phyloP scores from a whole-genome alignment of 2,797 vertebrate genomes.

The Luscinia luscinia region DNA sequence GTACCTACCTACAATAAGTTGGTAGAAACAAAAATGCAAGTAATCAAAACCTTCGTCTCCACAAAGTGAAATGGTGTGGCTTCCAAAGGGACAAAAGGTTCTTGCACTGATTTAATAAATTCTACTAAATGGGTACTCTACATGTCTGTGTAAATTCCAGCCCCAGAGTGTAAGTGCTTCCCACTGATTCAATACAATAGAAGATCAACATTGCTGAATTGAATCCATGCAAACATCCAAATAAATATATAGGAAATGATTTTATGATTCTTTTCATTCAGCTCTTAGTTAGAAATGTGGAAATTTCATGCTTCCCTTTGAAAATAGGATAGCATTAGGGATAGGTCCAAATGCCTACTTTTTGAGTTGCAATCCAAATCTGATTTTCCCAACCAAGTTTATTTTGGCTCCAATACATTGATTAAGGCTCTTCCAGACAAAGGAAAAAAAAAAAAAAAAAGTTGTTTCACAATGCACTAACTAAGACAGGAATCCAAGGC shows the following conservation, averaged over 20 bases:
- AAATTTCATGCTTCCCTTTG: not conserved
- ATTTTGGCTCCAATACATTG: not conserved
- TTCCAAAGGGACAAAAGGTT: not conserved
- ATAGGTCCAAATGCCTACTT: not conserved
- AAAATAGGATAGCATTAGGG: not conserved
- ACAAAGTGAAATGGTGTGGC: not conserved
- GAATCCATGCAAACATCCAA: constrained; percentile 15
- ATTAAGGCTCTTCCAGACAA: constrained; percentile 3
- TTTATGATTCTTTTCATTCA: constrained; percentile 37
- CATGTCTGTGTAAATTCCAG: constrained; percentile 23
- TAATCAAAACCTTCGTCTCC: not conserved
- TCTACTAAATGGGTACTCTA: not conserved
- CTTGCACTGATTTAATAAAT: not conserved
- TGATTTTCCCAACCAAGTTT: constrained; percentile 1
- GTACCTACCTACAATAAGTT: not conserved
- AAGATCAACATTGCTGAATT: constrained; percentile 15
- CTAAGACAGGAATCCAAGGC: not conserved
- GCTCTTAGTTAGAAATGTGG: not conserved
- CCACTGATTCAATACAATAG: constrained; percentile 28
- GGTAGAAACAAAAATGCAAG: not conserved
- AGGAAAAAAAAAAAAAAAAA: not conserved
- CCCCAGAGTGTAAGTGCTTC: constrained; percentile 1
- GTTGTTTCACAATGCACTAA: not conserved
- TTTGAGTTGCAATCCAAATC: not conserved
- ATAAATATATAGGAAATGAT: constrained; percentile 28